Evolutionary conservation across 1,140 invertebrate species (phyloP).

Genomic region (Cotesia typhae): DNA sequence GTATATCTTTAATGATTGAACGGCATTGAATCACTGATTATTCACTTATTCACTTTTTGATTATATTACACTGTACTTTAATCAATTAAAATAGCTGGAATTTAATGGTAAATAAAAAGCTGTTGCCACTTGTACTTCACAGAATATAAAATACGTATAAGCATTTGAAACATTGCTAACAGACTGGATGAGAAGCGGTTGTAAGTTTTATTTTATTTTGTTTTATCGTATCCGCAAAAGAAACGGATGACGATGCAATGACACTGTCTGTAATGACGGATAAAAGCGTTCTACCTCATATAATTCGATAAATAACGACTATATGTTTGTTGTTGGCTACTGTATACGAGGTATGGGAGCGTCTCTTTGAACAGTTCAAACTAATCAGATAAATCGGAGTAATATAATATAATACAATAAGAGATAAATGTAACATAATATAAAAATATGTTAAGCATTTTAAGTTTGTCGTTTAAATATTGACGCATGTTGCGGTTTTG

Average conservation of each 20-base stretch:
- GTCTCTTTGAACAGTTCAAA: neutral
- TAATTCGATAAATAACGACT: conserved; percentile 19
- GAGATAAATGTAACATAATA: neutral
- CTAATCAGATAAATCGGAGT: conserved; percentile 4
- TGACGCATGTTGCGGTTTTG: no score
- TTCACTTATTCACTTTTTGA: no score
- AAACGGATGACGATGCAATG: conserved; percentile 12
- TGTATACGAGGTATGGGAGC: neutral
- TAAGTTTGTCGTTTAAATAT: no score
- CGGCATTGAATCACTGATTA: no score
- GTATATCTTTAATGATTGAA: neutral
- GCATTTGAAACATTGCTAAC: conserved; percentile 21
- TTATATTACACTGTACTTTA: no score
- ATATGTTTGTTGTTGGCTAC: neutral
- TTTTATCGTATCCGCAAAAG: conserved; percentile 34
- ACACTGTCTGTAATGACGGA: conserved; percentile 13
- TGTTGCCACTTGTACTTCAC: neutral
- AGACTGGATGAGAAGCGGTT: no score
- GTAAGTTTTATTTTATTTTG: conserved; percentile 7
- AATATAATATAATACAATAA: neutral
- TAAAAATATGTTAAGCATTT: neutral
- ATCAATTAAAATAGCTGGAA: no score
- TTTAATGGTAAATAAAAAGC: no score
- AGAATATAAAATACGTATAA: conserved; percentile 13
- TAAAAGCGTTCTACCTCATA: conserved; percentile 27